Base-by-base conservation (phyloP, 2,797 vertebrate species). In the Semaprochilodus insignis region DNA sequence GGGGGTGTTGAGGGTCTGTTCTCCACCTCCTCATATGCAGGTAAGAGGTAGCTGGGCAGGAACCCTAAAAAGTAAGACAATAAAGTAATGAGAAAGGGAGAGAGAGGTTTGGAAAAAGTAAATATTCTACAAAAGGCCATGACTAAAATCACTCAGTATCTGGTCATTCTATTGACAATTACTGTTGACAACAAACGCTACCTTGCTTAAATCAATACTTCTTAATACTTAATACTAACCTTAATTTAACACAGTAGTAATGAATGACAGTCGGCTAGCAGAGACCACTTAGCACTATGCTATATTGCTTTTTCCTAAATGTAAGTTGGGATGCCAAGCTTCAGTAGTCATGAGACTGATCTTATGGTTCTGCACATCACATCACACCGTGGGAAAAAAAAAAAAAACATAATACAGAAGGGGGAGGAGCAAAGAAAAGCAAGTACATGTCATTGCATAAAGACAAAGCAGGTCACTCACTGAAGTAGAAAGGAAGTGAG, bases 21-120 rank as follows among this genome's bases (percentile, higher is more conserved):
- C 73, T 95, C 95, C 85, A 97, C 97, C 93, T 99, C 97, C 88
- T 99, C 97, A 81, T 99, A 99, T 85, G 96, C 95, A 88, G 97
- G 97, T 90, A 99, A 95, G 87, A 99, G 94, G 93, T 97, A 99
- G 90, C 96, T 96, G 89, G 97, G 97, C 91, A 99, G 90, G 94
- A 99, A 97, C 90, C 97, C 97, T 99, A 87, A 1, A 73, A 44
- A 75, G 21, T 2, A 82, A 79, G 16, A 40, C 1, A 65, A 48
- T 31, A 4, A 17, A 74, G 25, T 10, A 48, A 2, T 31, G n/a
- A 81, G 15, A 16, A 17, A 89, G 16, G 80, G 25, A 19, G 66
- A 73, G 4, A 74, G 19, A 77, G 3, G 55, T 77, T 65, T 34
- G 15, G 15, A 52, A 23, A 54, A 77, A 40, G 23, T 34, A 8